Conservation (phyloP, 2,888 invertebrate species). For the Marasmarcha lunaedactyla region DNA sequence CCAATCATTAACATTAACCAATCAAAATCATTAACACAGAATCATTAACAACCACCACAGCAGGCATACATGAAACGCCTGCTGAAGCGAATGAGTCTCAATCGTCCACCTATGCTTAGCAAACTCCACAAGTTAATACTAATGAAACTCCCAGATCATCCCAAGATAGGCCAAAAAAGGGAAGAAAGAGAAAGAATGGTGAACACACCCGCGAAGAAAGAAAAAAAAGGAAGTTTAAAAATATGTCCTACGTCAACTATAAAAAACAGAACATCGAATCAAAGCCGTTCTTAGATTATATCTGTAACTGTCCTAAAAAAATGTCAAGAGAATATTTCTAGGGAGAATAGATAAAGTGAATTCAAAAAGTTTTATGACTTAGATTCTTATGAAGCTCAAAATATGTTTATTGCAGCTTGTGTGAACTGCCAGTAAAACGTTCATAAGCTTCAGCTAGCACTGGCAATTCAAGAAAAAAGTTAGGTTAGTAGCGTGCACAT, state of each 20-base stretch:
- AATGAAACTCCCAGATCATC: constrained; percentile 3
- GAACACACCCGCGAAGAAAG: constrained; percentile 6
- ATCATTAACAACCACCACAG: neutral
- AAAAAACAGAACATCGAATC: neutral
- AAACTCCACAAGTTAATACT: neutral
- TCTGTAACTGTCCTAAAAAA: too few relatives aligned
- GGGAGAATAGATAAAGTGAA: too few relatives aligned
- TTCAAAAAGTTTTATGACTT: constrained; percentile 8
- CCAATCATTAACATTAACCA: too few relatives aligned
- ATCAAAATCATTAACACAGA: neutral
- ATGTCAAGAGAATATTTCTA: too few relatives aligned
- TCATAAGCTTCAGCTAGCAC: constrained; percentile 9
- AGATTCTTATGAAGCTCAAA: constrained; percentile 8
- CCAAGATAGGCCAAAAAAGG: constrained; percentile 7
- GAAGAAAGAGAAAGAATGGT: constrained; percentile 8
- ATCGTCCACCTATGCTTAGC: neutral
- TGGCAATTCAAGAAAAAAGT: neutral
- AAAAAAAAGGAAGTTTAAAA: constrained; percentile 6
- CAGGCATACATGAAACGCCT: neutral
- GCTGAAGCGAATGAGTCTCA: neutral
- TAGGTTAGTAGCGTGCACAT: too few relatives aligned
- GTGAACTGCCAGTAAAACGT: constrained; percentile 10
- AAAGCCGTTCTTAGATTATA: neutral
- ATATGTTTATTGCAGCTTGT: constrained; percentile 11
- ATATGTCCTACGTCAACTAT: constrained; percentile 5